Conservation (phyloP, 2,888 invertebrate genomes). For the Nasonovia ribisnigri region DNA sequence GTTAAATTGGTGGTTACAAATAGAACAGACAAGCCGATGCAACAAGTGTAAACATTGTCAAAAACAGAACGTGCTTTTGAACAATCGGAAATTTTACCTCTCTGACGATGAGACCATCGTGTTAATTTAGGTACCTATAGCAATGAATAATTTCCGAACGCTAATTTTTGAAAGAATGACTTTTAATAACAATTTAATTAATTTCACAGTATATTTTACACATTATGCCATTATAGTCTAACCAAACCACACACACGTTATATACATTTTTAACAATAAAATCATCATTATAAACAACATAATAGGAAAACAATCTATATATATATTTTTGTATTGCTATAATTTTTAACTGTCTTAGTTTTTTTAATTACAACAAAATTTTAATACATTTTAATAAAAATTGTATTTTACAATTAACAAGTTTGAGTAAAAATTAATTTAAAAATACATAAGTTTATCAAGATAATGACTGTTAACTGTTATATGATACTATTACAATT, state of each 20-base stretch:
- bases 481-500: not conserved
- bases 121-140: not conserved
- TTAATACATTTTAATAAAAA: not conserved
- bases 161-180: not conserved
- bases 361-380: not conserved
- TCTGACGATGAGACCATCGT: not conserved
- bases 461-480: not conserved
- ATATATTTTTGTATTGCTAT: not conserved
- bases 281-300: no score
- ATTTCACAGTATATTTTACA: not conserved
- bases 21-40: not conserved
- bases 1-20: not conserved
- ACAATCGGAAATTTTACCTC: not conserved
- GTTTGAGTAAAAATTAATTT: not conserved
- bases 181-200: not conserved
- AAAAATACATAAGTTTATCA: not conserved
- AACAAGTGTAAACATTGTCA: conserved; percentile 8
- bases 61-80: not conserved
- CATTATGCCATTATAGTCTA: no score
- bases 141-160: not conserved
- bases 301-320: no score
- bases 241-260: no score
- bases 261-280: no score
- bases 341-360: not conserved
- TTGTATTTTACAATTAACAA: not conserved